Conservation (phyloP, 2,113 vertebrate genomes). For the Anhinga anhinga region DNA sequence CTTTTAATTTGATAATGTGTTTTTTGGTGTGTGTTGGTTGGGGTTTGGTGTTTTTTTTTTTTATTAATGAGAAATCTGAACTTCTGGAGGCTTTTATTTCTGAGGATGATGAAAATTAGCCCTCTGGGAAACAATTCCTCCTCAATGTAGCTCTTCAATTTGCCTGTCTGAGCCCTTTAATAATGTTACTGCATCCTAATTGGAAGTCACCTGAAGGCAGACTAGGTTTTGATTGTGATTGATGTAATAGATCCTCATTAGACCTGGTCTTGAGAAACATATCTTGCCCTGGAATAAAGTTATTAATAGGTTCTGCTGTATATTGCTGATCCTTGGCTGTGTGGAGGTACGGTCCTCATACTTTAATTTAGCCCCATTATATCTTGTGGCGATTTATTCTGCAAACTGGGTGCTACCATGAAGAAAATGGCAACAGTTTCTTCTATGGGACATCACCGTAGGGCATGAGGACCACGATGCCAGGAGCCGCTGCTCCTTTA, state of each 20-base stretch:
- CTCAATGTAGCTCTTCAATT: not conserved
- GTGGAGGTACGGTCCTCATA: not conserved
- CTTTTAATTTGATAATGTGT: not conserved
- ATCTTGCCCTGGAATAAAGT: not conserved
- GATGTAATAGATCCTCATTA: conserved; percentile 9
- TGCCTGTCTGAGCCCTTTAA: not conserved
- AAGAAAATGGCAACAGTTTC: not conserved
- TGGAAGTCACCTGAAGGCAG: conserved; percentile 32
- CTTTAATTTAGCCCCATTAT: not conserved
- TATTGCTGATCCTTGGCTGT: not conserved
- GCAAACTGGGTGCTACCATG: not conserved
- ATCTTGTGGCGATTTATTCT: not conserved
- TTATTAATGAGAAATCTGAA: not conserved
- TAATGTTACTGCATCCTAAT: conserved; percentile 24
- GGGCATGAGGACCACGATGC: not conserved
- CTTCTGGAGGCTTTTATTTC: conserved; percentile 7
- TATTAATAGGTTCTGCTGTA: not conserved
- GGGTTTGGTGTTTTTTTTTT: not conserved
- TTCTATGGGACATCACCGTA: not conserved
- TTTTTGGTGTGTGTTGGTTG: not conserved
- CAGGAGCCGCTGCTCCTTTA: not conserved
- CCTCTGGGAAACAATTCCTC: not conserved
- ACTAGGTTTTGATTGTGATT: conserved; percentile 11
- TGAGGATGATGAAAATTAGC: conserved; percentile 22
- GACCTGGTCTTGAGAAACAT: not conserved